These are phyloP conservation scores for Coptodon rendalli DNA, from an alignment of 2,113 vertebrate genomes.

Conservation along the genomic window DNA sequence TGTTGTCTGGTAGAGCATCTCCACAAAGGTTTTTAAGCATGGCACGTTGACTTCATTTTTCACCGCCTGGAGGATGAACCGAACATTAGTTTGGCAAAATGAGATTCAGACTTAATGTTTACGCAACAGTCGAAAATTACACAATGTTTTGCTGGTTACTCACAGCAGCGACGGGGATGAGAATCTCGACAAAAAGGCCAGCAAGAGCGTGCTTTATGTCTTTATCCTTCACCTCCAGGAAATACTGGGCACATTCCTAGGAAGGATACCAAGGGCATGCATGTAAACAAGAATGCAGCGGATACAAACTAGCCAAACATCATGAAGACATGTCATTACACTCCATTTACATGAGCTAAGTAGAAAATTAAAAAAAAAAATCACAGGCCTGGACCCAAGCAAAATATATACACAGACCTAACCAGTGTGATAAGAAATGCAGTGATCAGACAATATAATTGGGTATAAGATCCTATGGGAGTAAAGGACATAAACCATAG, in stretches of 20 bases:
- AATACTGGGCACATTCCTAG: constrained; percentile 97
- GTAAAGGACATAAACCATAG: constrained; percentile 6
- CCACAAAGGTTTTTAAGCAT: constrained; percentile 98
- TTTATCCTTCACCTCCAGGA: constrained; percentile 98
- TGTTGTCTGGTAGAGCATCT: constrained; percentile 99
- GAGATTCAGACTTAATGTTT: neutral
- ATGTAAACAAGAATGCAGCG: neutral
- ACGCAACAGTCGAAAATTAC: neutral
- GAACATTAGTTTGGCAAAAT: neutral
- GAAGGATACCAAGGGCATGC: neutral
- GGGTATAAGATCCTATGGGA: neutral
- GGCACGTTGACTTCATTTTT: constrained; percentile 99
- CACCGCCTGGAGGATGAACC: constrained; percentile 81
- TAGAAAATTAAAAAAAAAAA: neutral
- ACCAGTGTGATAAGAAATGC: neutral
- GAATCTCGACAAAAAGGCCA: constrained; percentile 98
- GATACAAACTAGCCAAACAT: neutral
- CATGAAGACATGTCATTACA: neutral
- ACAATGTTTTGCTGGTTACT: constrained; percentile 61
- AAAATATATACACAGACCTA: neutral
- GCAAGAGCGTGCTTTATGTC: constrained; percentile 97
- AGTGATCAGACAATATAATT: neutral
- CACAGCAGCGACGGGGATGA: constrained; percentile 97
- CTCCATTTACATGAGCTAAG: neutral
- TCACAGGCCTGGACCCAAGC: neutral